A percentile compares a stretch with the other conserved stretches of the same genome.
Evolutionary conservation across 2,888 invertebrate genomes (phyloP).

Genomic region (Andricus curvator): DNA sequence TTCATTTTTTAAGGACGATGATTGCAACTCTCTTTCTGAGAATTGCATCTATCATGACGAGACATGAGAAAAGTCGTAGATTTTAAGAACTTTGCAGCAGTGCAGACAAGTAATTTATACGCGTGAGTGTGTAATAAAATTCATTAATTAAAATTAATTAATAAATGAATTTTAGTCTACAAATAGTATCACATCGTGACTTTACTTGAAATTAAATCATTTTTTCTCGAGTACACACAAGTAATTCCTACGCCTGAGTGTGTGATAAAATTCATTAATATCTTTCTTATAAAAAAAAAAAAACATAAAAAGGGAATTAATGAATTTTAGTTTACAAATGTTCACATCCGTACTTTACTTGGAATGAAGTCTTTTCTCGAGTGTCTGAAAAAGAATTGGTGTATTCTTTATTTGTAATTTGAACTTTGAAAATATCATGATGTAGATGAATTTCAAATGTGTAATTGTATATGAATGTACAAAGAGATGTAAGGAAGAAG

Average conservation of each 20-base stretch:
- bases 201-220: no score
- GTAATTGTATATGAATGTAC: conserved; percentile 38
- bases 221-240: neutral
- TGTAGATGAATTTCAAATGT: neutral
- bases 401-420: neutral
- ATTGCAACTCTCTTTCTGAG: neutral
- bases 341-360: neutral
- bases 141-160: no score
- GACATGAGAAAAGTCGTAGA: neutral
- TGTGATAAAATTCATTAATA: neutral
- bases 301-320: neutral
- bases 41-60: neutral
- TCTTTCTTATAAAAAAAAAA: neutral
- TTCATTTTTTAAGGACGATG: neutral
- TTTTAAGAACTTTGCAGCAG: neutral
- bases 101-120: neutral
- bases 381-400: neutral
- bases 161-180: no score
- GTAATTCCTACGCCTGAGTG: neutral
- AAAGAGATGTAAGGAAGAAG: conserved; percentile 37
- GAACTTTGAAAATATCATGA: neutral
- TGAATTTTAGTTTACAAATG: neutral
- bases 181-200: no score
- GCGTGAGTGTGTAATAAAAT: neutral
- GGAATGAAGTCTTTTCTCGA: neutral